Base-by-base conservation (phyloP, 2,113 vertebrate genomes). In the Myiopsitta monachus region DNA sequence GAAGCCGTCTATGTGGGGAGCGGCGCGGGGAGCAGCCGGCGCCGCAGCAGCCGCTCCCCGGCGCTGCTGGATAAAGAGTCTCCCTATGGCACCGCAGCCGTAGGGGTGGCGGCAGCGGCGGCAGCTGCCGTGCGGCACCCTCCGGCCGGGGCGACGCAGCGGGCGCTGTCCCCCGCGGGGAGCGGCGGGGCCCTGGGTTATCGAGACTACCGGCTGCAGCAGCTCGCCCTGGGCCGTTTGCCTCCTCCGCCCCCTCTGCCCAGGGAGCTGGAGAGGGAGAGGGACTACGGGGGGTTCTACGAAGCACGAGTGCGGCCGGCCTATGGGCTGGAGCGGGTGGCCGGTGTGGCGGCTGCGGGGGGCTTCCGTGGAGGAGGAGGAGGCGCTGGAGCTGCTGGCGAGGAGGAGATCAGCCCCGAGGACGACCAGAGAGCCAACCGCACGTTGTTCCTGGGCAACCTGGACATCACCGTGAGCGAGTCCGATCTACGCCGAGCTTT, bases 401-500 rank as follows among this genome's bases (percentile, higher is more conserved):
- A 99, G 97, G 99, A 99, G 90, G 99, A 99, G 96, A 99, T 99
- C 92, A 99, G 99, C n/a, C 99, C 99, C 0, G 99, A 99, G 97
- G 99, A 99, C 11, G 99, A 99, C 97, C 98, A 99, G 97, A 98
- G 99, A 87, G 99, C 99, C 69, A 99, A 99, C 83, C 98, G 99
- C 96, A 99, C 99, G 11, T 97, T 99, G 95, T 99, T 99, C 97
- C 94, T 99, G 96, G 99, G 99, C 64, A 99, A 99, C 90, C 96
- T 99, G 95, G 99, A 99, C 97, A 99, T 99, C 92, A 98, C 98
- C 8, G 98, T 99, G 27, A 99, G 98, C 14, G 99, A 99, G 91
- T 98, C 98, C 5, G 99, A 99, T 85, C 92, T 99, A 41, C 98
- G 98, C 43, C 97, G 99, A 46, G 99, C 99, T 4, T 99, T 99